phyloP scores from a whole-genome alignment of 2,797 vertebrate species.

The Syngnathus acus region DNA sequence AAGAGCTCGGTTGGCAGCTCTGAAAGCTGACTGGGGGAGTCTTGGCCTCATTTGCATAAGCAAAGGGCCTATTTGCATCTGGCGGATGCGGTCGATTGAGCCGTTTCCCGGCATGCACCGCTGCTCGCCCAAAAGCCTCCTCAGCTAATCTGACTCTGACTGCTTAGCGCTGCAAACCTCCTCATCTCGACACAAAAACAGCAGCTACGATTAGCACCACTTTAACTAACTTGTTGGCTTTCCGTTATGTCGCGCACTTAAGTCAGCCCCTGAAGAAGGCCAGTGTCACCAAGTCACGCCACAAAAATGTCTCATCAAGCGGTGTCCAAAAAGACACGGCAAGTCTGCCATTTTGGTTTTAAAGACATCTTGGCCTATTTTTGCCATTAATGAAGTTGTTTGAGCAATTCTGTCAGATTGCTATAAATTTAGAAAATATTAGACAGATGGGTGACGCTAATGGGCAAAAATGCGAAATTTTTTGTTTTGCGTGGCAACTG shows the following conservation, averaged over 20 bases:
- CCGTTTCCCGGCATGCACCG: not conserved
- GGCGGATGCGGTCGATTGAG: slow-evolving; percentile 5
- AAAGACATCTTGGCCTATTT: too few relatives aligned
- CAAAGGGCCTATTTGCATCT: slow-evolving; percentile 50
- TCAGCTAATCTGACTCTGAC: not conserved
- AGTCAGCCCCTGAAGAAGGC: not conserved
- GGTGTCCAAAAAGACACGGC: not conserved
- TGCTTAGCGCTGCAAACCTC: not conserved
- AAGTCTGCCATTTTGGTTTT: too few relatives aligned
- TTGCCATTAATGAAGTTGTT: too few relatives aligned
- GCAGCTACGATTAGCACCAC: not conserved
- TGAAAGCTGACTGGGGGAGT: slow-evolving; percentile 19
- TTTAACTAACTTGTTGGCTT: not conserved
- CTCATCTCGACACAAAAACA: not conserved
- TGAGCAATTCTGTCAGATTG: too few relatives aligned
- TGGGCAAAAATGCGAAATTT: too few relatives aligned
- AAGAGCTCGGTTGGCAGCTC: slow-evolving; percentile 23
- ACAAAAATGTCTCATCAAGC: not conserved
- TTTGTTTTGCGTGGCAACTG: not conserved
- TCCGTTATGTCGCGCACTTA: too few relatives aligned
- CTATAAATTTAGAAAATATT: too few relatives aligned
- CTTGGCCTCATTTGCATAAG: slow-evolving; percentile 45
- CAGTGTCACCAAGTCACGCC: too few relatives aligned
- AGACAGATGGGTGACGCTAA: too few relatives aligned
- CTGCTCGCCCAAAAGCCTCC: not conserved